Evolutionary conservation across 1,140 invertebrate genomes (phyloP).

Genomic region (Cheumatopsyche charites): DNA sequence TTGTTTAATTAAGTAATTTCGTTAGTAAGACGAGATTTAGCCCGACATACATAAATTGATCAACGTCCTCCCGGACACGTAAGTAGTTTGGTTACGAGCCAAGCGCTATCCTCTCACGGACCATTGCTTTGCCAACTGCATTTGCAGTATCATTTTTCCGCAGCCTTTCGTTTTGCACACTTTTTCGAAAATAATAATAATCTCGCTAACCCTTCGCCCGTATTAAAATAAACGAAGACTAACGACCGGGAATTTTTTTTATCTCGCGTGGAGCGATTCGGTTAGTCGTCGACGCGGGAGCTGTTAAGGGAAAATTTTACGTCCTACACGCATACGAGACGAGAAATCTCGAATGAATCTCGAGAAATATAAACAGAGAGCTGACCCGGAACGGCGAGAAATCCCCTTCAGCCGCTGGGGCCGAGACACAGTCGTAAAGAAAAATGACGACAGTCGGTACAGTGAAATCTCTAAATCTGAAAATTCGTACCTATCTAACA

Average conservation of each 20-base stretch:
- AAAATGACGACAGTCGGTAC: no score
- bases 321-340: not conserved
- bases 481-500: no score
- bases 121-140: slow-evolving; percentile 25
- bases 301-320: slow-evolving; percentile 6
- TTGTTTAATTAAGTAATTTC: no score
- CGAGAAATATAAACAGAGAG: no score
- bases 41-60: not conserved
- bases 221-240: slow-evolving; percentile 12
- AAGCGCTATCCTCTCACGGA: slow-evolving; percentile 22
- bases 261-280: not conserved
- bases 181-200: no score
- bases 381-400: no score
- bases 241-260: not conserved
- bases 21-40: no score
- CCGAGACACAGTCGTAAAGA: no score
- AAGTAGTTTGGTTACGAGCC: slow-evolving; percentile 11
- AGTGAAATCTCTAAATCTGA: no score
- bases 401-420: no score
- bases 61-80: not conserved
- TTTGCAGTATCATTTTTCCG: slow-evolving; percentile 9
- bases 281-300: not conserved
- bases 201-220: no score
- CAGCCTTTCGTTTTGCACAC: not conserved
- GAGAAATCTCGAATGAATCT: no score